Evolutionary conservation across 2,113 vertebrate species (phyloP).

Genomic region (Sinocyclocheilus rhinocerous): DNA sequence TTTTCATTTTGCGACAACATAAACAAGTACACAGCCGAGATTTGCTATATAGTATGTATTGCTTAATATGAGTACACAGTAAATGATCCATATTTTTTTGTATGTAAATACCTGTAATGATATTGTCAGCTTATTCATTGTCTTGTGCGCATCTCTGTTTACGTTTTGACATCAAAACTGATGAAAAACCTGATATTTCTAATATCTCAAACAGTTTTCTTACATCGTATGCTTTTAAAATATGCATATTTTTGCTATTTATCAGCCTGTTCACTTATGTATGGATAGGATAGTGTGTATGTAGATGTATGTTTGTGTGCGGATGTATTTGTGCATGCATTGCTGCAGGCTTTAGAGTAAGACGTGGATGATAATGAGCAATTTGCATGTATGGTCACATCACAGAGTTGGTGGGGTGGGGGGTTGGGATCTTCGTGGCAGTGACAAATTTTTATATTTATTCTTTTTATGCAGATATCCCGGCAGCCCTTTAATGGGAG

Average conservation of each 20-base stretch:
- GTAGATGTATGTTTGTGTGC: constrained; percentile 11
- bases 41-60: no score
- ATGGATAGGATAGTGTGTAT: constrained; percentile 35
- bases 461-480: constrained; percentile 52
- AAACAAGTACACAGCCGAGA: no score
- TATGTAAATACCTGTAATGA: not conserved
- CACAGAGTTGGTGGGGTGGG: not conserved
- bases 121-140: not conserved
- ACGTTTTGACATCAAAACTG: not conserved
- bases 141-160: not conserved
- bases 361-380: constrained; percentile 57
- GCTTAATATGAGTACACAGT: no score
- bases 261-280: constrained; percentile 31
- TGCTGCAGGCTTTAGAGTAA: constrained; percentile 50
- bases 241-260: not conserved
- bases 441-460: constrained; percentile 50
- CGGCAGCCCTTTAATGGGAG: constrained; percentile 44
- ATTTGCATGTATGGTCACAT: constrained; percentile 60
- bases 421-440: constrained; percentile 43
- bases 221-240: not conserved
- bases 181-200: not conserved
- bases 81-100: not conserved
- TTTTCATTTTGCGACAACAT: no score
- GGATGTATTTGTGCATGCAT: constrained; percentile 58
- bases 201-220: not conserved